Conservation (phyloP, 2,797 vertebrate species). For the Morelia viridis region DNA sequence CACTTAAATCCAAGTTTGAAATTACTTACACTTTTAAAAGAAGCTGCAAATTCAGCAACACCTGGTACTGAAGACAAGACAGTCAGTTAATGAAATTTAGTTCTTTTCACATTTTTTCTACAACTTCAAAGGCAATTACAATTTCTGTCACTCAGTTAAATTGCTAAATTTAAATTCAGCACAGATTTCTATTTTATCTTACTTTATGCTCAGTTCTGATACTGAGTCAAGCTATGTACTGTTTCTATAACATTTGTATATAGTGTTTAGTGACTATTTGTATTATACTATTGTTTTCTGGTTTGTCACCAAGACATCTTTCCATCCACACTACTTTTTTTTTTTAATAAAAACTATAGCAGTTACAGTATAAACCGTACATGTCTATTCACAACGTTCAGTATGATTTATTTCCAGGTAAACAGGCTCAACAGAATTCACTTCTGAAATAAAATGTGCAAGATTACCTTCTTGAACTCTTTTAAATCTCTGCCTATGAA, state of each 20-base stretch:
- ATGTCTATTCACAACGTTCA: neutral
- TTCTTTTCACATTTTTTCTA: neutral
- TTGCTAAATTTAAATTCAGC: neutral
- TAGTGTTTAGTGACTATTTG: neutral
- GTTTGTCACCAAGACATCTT: neutral
- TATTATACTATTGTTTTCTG: neutral
- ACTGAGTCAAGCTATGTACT: neutral
- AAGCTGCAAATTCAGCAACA: constrained; percentile 95
- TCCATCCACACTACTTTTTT: neutral
- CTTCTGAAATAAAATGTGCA: neutral
- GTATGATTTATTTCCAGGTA: neutral
- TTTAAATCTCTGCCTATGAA: neutral
- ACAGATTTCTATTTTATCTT: neutral
- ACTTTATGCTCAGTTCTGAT: neutral
- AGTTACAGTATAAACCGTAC: neutral
- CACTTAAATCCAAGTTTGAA: neutral
- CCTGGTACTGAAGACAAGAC: constrained; percentile 83
- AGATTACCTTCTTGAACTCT: neutral
- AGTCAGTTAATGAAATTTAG: neutral
- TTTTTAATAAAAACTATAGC: neutral
- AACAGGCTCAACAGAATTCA: neutral
- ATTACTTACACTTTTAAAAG: constrained; percentile 95
- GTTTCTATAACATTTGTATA: neutral
- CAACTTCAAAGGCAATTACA: neutral
- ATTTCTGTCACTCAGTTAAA: neutral